Conservation (phyloP, 2,113 vertebrate genomes). For the Forbesichthys papilliferus region DNA sequence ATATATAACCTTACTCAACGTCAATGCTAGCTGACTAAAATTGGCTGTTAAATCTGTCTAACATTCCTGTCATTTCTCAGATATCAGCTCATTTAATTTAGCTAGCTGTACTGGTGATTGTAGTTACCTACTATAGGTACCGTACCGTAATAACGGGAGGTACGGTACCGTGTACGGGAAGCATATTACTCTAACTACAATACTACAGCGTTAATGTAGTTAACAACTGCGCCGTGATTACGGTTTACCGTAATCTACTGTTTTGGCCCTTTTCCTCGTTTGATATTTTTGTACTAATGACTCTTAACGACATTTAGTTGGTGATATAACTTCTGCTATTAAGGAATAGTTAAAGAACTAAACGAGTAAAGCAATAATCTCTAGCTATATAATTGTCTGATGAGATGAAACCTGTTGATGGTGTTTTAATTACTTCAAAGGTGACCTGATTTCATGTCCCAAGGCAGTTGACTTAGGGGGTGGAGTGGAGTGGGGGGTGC, state of each 20-base stretch:
- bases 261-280: no score
- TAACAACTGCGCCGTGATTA: background rate
- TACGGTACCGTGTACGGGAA: no score
- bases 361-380: no score
- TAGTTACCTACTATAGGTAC: background rate
- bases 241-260: background rate
- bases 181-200: no score
- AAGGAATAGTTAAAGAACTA: no score
- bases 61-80: background rate
- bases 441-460: conserved; percentile 41
- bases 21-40: background rate
- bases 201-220: no score
- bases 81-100: background rate
- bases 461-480: conserved; percentile 7
- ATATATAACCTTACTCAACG: background rate
- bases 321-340: no score
- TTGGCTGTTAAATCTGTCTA: background rate
- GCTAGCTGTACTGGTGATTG: background rate
- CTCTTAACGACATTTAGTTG: no score
- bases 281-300: no score
- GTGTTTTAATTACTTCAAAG: conserved; percentile 42
- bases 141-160: background rate
- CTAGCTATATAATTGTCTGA: conserved; percentile 34
- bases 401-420: conserved; percentile 23
- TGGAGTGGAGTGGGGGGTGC: background rate